Conservation (phyloP, 2,113 vertebrate species). For the Centropus unirufus region DNA sequence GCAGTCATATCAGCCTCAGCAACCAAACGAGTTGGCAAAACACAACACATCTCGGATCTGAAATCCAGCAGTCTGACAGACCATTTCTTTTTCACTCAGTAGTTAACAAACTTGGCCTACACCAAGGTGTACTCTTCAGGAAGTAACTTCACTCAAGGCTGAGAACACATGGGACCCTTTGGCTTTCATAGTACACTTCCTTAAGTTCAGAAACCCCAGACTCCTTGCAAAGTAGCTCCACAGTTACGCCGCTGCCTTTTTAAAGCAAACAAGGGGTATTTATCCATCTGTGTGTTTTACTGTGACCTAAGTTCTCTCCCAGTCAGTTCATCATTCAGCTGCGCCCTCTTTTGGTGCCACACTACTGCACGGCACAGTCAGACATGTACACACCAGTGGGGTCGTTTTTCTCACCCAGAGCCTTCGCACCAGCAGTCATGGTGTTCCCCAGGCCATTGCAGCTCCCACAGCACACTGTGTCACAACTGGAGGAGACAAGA, state of each 20-base stretch:
- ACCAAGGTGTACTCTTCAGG: neutral
- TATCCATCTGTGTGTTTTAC: neutral
- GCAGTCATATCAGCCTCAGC: neutral
- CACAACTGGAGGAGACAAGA: neutral
- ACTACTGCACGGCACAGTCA: neutral
- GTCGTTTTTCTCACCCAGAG: neutral
- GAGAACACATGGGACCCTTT: neutral
- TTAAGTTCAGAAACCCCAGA: neutral
- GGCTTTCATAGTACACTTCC: neutral
- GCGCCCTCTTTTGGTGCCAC: neutral
- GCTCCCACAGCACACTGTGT: neutral
- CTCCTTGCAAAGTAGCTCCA: neutral
- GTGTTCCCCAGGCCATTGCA: neutral
- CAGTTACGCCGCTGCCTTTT: neutral
- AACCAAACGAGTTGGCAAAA: neutral
- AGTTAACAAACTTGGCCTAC: neutral
- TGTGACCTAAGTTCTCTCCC: neutral
- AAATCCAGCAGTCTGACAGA: neutral
- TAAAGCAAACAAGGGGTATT: neutral
- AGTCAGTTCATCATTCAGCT: neutral
- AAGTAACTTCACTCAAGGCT: neutral
- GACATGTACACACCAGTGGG: neutral
- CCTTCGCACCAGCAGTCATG: neutral
- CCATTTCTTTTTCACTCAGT: neutral
- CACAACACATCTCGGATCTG: neutral